Conservation (phyloP, 2,888 invertebrate species). For the Nephrotoma flavescens region DNA sequence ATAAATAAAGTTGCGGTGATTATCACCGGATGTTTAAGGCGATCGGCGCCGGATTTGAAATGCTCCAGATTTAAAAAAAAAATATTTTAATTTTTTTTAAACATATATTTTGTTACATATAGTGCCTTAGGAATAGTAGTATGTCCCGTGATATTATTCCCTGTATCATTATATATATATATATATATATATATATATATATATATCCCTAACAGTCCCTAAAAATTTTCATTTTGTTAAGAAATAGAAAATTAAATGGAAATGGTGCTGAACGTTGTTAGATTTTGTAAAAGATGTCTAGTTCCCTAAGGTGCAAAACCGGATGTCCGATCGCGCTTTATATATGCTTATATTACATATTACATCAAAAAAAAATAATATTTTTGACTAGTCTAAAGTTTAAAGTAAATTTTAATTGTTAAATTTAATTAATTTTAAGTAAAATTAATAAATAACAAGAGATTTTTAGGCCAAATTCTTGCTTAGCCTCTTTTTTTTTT, state of each 20-base stretch:
- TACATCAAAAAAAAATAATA: not conserved
- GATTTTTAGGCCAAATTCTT: not conserved
- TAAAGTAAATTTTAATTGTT: not conserved
- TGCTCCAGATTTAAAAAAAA: not conserved
- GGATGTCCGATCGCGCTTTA: not conserved
- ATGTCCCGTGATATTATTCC: not conserved
- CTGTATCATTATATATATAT: not conserved
- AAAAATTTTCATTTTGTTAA: not conserved
- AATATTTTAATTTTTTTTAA: not conserved
- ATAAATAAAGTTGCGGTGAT: not conserved
- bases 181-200: no score
- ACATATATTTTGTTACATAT: not conserved
- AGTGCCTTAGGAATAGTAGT: not conserved
- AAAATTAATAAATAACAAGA: not conserved
- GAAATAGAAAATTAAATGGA: not conserved
- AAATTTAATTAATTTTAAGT: not conserved
- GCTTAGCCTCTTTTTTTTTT: not conserved
- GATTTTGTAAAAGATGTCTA: not conserved
- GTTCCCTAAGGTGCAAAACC: not conserved
- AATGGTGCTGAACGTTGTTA: not conserved
- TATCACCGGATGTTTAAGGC: not conserved
- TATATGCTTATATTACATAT: not conserved
- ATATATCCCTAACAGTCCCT: not conserved
- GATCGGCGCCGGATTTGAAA: not conserved
- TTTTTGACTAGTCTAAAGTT: not conserved